phyloP scores from a whole-genome alignment of 2,113 vertebrate species.

The Enhydra lutris region DNA sequence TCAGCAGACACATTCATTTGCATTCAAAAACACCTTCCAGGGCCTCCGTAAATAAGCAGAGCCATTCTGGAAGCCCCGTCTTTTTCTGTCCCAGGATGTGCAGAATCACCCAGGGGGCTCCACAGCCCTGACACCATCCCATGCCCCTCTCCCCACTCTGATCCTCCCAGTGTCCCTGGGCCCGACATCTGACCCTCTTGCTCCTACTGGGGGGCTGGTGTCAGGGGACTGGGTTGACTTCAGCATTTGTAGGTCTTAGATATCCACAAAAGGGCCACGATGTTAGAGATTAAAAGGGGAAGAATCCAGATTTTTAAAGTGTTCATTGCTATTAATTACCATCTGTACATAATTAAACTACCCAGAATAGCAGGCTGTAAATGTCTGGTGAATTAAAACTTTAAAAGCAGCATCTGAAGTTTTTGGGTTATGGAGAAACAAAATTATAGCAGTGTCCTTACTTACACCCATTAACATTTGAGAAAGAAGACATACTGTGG shows the following conservation, averaged over 20 bases:
- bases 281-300: background rate
- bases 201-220: background rate
- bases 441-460: background rate
- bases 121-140: background rate
- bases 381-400: background rate
- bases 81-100: too few relatives aligned
- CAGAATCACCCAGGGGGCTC: rapidly evolving
- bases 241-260: background rate
- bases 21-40: rapidly evolving
- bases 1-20: background rate
- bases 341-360: background rate
- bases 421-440: background rate
- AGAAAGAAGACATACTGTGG: background rate
- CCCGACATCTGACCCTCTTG: background rate
- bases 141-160: too few relatives aligned
- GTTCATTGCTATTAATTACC: background rate
- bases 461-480: background rate
- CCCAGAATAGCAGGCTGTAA: background rate
- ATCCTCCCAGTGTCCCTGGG: background rate
- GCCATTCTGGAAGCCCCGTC: rapidly evolving
- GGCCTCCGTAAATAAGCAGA: rapidly evolving
- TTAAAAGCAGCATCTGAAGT: background rate
- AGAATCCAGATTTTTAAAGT: background rate
- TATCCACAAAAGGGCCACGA: background rate
- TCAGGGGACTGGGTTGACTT: background rate